Evolutionary conservation across 2,888 invertebrate species (phyloP), one percentile per base, ranked within the genome.

Genomic region (Argyresthia goedartella): DNA sequence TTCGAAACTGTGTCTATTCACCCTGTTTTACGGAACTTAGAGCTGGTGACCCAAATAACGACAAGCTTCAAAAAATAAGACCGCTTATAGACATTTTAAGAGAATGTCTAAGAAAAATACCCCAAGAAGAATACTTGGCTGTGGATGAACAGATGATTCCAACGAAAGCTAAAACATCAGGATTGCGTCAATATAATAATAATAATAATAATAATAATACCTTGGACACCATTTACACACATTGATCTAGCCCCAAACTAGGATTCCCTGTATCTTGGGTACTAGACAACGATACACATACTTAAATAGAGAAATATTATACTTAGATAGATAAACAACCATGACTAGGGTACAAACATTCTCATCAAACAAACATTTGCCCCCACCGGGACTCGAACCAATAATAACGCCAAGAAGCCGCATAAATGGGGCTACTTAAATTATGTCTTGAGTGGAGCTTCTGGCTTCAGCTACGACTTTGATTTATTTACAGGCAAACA

Each of bases 11-110:
- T n/a, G n/a, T n/a, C n/a, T n/a, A n/a, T n/a, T n/a, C n/a, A n/a
- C n/a, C n/a, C n/a, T n/a, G n/a, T n/a, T n/a, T n/a, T n/a, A n/a
- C n/a, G 13, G 56, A 58, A 48, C 15, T 49, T 14, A 52, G 54
- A 41, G 35, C 36, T 35, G 48, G 11, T 51, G 55, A 58, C 13
- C 54, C 56, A 36, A 47, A 56, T 13, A 55, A 16, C 50, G 59
- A 60, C 49, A 50, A 25, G 13, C 33, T 49, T 13, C 43, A 43
- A 44, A 49, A 43, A 49, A 49, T 48, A 52, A 8, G 55, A 46
- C 57, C 54, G 8, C 46, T 57, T 16, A 43, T 57, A 1, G 34
- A 58, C n/a, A 55, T 55, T 44, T 1, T 58, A 14, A 36, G 55
- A 46, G 46, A 49, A 2, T 6, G 25, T 25, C 25, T 25, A 6